These are phyloP conservation scores for Acanthurus lineatus DNA, from an alignment of 2,797 vertebrate genomes.

Conservation along the genomic window DNA sequence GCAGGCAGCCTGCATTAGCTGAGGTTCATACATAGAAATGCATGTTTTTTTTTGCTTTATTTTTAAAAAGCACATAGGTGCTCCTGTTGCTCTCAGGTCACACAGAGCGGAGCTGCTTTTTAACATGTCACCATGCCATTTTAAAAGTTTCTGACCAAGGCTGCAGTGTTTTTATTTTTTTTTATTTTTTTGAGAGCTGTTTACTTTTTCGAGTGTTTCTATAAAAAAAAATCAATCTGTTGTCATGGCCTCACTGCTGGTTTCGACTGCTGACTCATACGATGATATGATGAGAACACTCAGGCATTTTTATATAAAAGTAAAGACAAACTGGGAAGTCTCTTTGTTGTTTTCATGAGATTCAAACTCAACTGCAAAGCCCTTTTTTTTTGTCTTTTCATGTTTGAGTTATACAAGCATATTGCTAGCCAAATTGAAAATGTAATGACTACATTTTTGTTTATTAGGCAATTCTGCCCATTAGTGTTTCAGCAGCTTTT, in stretches of 20 bases:
- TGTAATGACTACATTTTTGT: background rate
- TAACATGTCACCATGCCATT: background rate
- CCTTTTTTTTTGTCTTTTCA: background rate
- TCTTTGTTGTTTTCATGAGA: background rate
- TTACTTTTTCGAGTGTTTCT: background rate
- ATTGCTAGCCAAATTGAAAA: constrained; percentile 4
- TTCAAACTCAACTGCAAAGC: background rate
- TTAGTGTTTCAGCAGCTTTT: background rate
- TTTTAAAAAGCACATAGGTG: constrained; percentile 13
- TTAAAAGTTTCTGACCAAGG: background rate
- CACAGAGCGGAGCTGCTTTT: constrained; percentile 8
- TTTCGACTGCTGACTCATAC: background rate
- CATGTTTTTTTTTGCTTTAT: background rate
- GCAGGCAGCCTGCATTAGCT: constrained; percentile 23
- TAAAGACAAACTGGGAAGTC: background rate
- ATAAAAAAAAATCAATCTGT: background rate
- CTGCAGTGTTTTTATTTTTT: too few species aligned
- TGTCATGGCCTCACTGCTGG: background rate
- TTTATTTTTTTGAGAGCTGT: background rate
- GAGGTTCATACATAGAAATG: constrained; percentile 31
- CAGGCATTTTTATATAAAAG: background rate
- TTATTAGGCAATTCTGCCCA: background rate
- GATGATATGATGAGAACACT: background rate
- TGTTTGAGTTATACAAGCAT: constrained; percentile 1
- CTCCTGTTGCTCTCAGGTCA: constrained; percentile 11